Base-by-base conservation (phyloP, 1,140 invertebrate genomes). In the Philotrypesis tridentata region DNA sequence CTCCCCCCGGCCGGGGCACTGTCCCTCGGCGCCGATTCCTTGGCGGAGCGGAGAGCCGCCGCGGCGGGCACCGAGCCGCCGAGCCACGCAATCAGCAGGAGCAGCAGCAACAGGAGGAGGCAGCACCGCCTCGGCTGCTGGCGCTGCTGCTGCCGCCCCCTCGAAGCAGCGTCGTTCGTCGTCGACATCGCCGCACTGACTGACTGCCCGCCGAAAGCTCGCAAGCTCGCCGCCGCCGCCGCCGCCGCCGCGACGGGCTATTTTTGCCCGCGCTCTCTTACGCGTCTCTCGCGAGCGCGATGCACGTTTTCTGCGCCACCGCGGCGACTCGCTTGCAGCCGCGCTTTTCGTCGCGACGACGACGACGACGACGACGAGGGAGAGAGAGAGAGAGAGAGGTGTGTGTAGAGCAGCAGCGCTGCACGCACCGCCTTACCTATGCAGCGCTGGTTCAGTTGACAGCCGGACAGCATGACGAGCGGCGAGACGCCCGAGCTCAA, bases 151-250 rank as follows among this genome's bases (percentile, higher is more conserved):
- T 85, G 87, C 85, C 85, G 88, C 85, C 84, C 88, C 86, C 88
- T 88, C 88, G 88, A 88, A 89, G 90, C 89, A 90, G 87, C 89
- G 90, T 90, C 90, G 90, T 92, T 92, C 91, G 89, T 89, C 90
- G 88, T 91, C 90, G 90, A 91, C 90, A 92, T 92, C 90, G 90
- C 90, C 90, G 89, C 90, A 91, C 91, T 92, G 87, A 92, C 91
- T 92, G 88, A n/a, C n/a, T n/a, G n/a, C n/a, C 48, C n/a, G 17
- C n/a, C 48, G 48, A 55, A 55, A 55, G 48, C 48, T 55, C 48
- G 21, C 48, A 6, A 55, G n/a, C 43, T 33, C 25, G 29, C 14
- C 25, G 23, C 61, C 61, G 61, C 61, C 61, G 61, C 23, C 5
- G 12, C 1, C 9, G 4, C 4, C 25, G 23, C 61, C 27, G 61